These are phyloP conservation scores for Oscheius sp. DNA, from an alignment of 1,140 invertebrate species.

Conservation along the genomic window DNA sequence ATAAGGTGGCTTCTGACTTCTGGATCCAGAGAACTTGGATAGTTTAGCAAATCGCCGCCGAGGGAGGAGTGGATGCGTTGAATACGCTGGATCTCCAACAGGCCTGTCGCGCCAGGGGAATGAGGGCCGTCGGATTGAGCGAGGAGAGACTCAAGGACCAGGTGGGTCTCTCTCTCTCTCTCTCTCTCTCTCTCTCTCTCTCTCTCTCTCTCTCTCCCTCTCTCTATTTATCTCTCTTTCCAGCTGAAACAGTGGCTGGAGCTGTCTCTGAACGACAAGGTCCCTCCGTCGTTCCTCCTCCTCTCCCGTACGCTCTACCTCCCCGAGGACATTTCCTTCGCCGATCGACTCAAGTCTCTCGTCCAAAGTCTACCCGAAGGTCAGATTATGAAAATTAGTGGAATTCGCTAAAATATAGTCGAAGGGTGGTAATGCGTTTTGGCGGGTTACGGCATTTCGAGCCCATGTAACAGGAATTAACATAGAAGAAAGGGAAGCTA, in stretches of 20 bases:
- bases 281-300: constrained; percentile 86
- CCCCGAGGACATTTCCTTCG: constrained; percentile 58
- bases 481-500: no score
- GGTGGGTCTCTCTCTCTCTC: no score
- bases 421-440: neutral
- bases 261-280: constrained; percentile 87
- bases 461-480: no score
- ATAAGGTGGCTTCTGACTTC: constrained; percentile 66
- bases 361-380: constrained; percentile 48
- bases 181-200: neutral
- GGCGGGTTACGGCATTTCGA: no score
- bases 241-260: constrained; percentile 86
- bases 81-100: constrained; percentile 85
- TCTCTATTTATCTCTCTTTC: neutral
- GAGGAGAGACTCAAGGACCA: constrained; percentile 81
- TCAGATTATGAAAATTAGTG: neutral
- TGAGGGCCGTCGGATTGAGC: constrained; percentile 91
- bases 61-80: constrained; percentile 81
- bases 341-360: constrained; percentile 50
- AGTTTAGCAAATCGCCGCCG: constrained; percentile 79
- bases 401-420: neutral
- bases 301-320: constrained; percentile 77
- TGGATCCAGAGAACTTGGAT: neutral
- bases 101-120: constrained; percentile 87
- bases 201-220: neutral